Evolutionary conservation across 2,113 vertebrate genomes (phyloP), one percentile per base, ranked within the genome.

Genomic region (Tragelaphus buxtoni): DNA sequence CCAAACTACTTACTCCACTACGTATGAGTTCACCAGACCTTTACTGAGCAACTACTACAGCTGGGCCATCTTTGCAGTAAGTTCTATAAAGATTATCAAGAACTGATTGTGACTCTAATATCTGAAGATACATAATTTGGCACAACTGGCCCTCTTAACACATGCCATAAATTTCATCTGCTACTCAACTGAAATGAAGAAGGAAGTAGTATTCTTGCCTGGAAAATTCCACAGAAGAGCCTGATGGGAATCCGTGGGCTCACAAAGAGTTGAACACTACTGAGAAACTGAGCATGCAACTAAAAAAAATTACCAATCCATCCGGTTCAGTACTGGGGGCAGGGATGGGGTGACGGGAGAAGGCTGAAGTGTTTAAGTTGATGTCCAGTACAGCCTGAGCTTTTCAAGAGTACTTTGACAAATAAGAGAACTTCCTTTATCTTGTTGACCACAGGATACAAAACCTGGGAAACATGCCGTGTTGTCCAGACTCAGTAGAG

Each of bases 91-190:
- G 42, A 83, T 61, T 81, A 82, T 6, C 85, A 58, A 84, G 39
- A 89, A 81, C 42, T 86, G 16, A 56, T 49, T 30, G 20, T 32
- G 47, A 72, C 7, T 26, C 42, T 84, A 58, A 58, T 55, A 39
- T 69, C 96, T 94, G 45, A 93, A 83, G 28, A 63, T 63, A 30
- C 4, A 45, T 65, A 65, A 87, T 49, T 83, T 45, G 49, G 9
- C 17, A 87, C 22, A 85, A 16, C 22, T 90, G 26, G 3, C 32
- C n/a, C 7, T 63, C 7, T 72, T 56, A 32, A 85, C 22, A 3
- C 18, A 53, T 35, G 28, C 35, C 9, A 6, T 13, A 8, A 30
- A 55, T 76, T 86, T 82, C 3, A n/a, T 39, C n/a, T 79, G 53
- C 32, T 49, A 45, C 9, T 80, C 58, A 80, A 3, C 18, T 83